Base-by-base conservation (phyloP, 23 tunicate genomes). In the Botrylloides violaceus region DNA sequence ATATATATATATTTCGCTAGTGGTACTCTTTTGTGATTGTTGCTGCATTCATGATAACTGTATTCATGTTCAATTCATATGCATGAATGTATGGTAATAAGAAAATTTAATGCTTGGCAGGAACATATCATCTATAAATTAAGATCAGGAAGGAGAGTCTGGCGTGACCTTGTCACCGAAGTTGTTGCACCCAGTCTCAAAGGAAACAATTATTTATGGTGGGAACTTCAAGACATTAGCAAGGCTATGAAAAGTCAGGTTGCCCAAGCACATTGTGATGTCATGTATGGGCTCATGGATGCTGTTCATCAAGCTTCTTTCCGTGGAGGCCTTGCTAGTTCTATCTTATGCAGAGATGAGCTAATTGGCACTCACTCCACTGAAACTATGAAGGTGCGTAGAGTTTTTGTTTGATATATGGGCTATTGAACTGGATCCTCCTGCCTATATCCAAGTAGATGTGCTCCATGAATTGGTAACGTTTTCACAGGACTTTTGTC, bases 241-340 rank as follows among this genome's bases (percentile, higher is more conserved):
- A 22, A 61, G 32, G 36, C 81, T 36, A 88, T 88, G 96, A 57
- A 59, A 33, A 72, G 57, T 33, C 96, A 88, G 43, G 72, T 76
- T 53, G 84, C 84, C 20, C 59, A 47, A 28, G 77, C 81, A 19
- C 70, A 78, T 22, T 63, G 22, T 59, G 84, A 88, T 65, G 84
- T 84, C 29, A 21, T 43, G 12, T 88, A 49, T 72, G 71, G 58
- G 26, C 49, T 88, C 20, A 77, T 82, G 84, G 96, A 88, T 50
- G 65, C 66, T 35, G 80, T 66, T 55, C 96, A 88, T 35, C 57
- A 76, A 80, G 97, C 97, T 18, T 83, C 97, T 7, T 90, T 90
- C 37, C 71, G 77, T 22, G 81, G 82, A 9, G 60, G 70, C 2
- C 58, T 90, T 28, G 80, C 78, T 2, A 72, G 78, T 36, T 56